Evolutionary conservation across 1,140 invertebrate genomes (phyloP), one percentile per base, ranked within the genome.

Genomic region (Rhopalosiphum maidis): DNA sequence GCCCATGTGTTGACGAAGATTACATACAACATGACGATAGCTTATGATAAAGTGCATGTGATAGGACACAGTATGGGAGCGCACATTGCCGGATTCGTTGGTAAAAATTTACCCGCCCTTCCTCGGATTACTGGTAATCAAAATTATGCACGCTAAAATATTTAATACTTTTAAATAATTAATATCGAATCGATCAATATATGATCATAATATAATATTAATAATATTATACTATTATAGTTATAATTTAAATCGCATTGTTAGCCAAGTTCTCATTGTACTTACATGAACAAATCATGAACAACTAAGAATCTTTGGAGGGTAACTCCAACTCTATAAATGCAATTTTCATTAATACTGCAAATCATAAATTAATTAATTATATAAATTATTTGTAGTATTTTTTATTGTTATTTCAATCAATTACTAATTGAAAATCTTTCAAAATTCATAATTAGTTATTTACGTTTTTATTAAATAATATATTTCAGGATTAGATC

Each of bases 401-500:
- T 77, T 77, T n/a, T 77, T 35, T 35, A 15, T 77, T 77, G 68
- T 35, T 77, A 77, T n/a, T 35, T 1, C n/a, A n/a, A 77, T 35
- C 8, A 77, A n/a, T n/a, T 77, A 30, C 8, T 77, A 35, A 37
- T 41, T 23, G 23, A 25, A 2, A 25, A 85, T 43, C 9, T 9
- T 41, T 23, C 9, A 77, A n/a, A 1, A 77, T 8, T 35, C 21
- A 5, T 77, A 0, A 21, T 82, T 30, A 60, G 22, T 37, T 22
- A 8, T 83, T 83, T 0, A 37, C 35, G 7, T 88, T 25, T 88
- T 35, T 48, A 23, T 23, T 51, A 30, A 51, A 41, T 15, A 23
- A n/a, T 90, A 5, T 60, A 22, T 90, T 91, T 30, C 43, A 92
- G 94, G 94, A 9, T 87, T 97, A 94, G 97, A 98, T 95, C 97